Conservation (phyloP, 2,797 vertebrate species). For the Acanthopagrus latus region DNA sequence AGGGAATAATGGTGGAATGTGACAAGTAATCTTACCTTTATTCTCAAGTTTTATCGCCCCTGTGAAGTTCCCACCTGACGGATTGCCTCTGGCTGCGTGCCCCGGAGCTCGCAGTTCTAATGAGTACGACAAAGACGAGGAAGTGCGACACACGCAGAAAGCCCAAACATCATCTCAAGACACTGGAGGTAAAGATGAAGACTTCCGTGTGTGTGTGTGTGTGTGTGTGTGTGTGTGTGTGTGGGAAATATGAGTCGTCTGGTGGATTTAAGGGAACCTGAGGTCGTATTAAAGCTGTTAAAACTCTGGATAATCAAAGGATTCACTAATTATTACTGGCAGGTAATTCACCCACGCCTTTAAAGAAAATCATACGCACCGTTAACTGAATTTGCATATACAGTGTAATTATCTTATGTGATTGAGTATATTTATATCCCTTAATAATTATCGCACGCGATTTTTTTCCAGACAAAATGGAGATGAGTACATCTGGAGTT, state of each 20-base stretch:
- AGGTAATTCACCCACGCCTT: not conserved
- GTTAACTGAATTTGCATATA: not conserved
- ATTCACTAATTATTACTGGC: not conserved
- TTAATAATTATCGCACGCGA: no score
- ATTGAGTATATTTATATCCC: no score
- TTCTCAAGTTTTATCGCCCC: conserved; percentile 48
- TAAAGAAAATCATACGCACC: not conserved
- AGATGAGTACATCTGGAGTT: not conserved
- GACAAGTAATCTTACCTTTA: conserved; percentile 61
- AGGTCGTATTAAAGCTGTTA: not conserved
- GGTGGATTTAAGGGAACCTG: not conserved
- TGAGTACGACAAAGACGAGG: conserved; percentile 37
- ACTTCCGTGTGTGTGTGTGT: not conserved
- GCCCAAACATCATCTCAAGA: conserved; percentile 16
- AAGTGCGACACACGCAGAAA: conserved; percentile 9
- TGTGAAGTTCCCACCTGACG: conserved; percentile 47
- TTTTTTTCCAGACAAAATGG: no score
- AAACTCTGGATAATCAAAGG: not conserved
- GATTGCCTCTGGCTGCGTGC: conserved; percentile 46
- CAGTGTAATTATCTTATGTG: no score
- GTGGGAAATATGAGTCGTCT: not conserved
- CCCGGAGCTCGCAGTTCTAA: conserved; percentile 33
- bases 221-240: not conserved
- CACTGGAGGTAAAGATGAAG: not conserved
- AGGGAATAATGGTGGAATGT: conserved; percentile 47